Base-by-base conservation (phyloP, 2,797 vertebrate species). In the Malacoraja senta region DNA sequence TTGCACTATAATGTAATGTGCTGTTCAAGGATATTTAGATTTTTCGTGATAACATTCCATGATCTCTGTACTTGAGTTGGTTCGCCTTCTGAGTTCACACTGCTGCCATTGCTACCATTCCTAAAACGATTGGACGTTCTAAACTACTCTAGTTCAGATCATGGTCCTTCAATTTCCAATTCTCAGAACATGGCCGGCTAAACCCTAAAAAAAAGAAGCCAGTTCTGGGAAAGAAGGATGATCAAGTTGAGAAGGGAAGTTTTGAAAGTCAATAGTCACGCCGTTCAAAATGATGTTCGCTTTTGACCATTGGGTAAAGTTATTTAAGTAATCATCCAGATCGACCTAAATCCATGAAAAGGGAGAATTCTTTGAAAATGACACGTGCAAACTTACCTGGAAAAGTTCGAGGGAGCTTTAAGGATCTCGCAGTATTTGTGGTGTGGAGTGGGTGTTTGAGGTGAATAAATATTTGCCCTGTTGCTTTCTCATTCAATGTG, bases 401-500 rank as follows among this genome's bases (percentile, higher is more conserved):
- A 8, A 53, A 77, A 63, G 68, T n/a, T 10, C 19, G 9, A 8
- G 2, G 63, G 35, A 15, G 92, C 93, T 91, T 24, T 44, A 93
- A 71, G 71, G 93, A 93, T 93, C 71, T 61, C 26, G 21, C 44
- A 79, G 74, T 32, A 29, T 93, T 88, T 80, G 68, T 93, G 65
- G 2, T 71, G 58, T 32, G 13, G 13, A 1, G 65, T 24, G 10
- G 15, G 17, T 53, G 26, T 93, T 91, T 65, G 1, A 58, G 13
- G n/a, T 88, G 65, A 92, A 71, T 1, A 10, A 79, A 44, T 68
- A 24, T 0, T 7, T 74, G 2, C 15, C 8, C 6, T 61, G 53
- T 80, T 0, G 80, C 77, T 81, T 83, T 94, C 94, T 94, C 84
- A 95, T 93, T 95, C 94, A 1, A 95, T 96, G 35, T 91, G 32